Evolutionary conservation across 1,140 invertebrate species (phyloP).

Genomic region (Drosophila carrolli): DNA sequence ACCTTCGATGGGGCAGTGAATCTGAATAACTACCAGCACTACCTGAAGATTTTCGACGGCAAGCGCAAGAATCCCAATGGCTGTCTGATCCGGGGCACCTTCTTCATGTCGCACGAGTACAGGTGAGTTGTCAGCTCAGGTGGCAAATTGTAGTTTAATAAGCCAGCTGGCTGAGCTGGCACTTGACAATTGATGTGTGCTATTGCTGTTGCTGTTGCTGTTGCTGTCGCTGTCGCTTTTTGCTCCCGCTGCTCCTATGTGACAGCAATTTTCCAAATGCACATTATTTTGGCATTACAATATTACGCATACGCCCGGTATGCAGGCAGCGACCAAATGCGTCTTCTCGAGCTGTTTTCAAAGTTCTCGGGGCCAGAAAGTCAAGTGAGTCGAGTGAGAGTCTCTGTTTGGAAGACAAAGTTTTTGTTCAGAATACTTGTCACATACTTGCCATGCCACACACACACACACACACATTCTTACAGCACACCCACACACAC

Average conservation of each 20-base stretch:
- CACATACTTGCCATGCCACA: slow-evolving; percentile 73
- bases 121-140: slow-evolving; percentile 84
- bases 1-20: slow-evolving; percentile 98
- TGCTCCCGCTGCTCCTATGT: neutral
- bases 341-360: slow-evolving; percentile 1
- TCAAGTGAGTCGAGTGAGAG: slow-evolving; percentile 45
- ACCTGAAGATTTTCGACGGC: slow-evolving; percentile 92
- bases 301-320: slow-evolving; percentile 67
- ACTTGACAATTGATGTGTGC: slow-evolving; percentile 54
- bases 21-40: slow-evolving; percentile 95
- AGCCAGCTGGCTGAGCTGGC: slow-evolving; percentile 47
- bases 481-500: neutral
- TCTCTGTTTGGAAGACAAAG: slow-evolving; percentile 67
- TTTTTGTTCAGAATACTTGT: slow-evolving; percentile 80
- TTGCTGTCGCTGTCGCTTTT: neutral
- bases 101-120: slow-evolving; percentile 97
- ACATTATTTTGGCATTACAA: slow-evolving; percentile 70
- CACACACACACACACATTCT: slow-evolving; percentile 33
- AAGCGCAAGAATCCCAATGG: slow-evolving; percentile 94
- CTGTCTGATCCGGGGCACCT: slow-evolving; percentile 95
- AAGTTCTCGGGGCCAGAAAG: slow-evolving; percentile 44
- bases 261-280: slow-evolving; percentile 52
- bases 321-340: slow-evolving; percentile 11
- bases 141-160: slow-evolving; percentile 49
- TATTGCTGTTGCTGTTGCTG: slow-evolving; percentile 5